Evolutionary conservation across 2,113 vertebrate species (phyloP), one percentile per base, ranked within the genome.

Genomic region (Elachura formosa): DNA sequence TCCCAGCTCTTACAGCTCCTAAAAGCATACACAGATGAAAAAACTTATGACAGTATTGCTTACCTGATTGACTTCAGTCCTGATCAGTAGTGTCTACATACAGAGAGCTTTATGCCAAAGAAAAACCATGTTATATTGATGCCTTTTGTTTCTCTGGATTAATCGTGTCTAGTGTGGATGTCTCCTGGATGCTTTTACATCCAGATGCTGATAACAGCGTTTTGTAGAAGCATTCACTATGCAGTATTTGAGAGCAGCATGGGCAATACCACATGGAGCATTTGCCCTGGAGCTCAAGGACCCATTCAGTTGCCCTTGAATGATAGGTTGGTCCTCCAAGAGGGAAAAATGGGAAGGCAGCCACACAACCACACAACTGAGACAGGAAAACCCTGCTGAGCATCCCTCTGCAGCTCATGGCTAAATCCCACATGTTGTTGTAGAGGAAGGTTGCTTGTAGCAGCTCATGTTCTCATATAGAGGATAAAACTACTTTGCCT

Each of bases 291-390:
- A 64, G 55, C 26, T 61, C 24, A 8, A 1, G 46, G 77, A 31
- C n/a, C 22, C 1, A 0, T 33, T 36, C 31, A 11, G 1, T 13
- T 54, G 14, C 19, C n/a, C 66, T 64, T 16, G 49, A 49, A 64
- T 7, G 29, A 61, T 25, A 85, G 63, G 64, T 7, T 33, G 56
- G 40, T 22, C 12, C 9, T 54, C 43, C 24, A n/a, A n/a, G 6
- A 67, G 36, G 36, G 28, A n/a, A 1, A 2, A 52, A 34, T 1
- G 12, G 19, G 41, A 68, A 81, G 41, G 56, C 56, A 81, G 33
- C 19, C 6, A 3, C 25, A 14, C 3, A 2, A 4, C 19, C 6
- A 3, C 25, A 14, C 3, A 2, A 4, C 41, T 67, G 59, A 34
- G 46, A 62, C 14, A 46, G 38, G 23, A 33, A 29, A 55, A 45